Conservation (phyloP, 2,113 vertebrate genomes). For the Entosphenus tridentatus region DNA sequence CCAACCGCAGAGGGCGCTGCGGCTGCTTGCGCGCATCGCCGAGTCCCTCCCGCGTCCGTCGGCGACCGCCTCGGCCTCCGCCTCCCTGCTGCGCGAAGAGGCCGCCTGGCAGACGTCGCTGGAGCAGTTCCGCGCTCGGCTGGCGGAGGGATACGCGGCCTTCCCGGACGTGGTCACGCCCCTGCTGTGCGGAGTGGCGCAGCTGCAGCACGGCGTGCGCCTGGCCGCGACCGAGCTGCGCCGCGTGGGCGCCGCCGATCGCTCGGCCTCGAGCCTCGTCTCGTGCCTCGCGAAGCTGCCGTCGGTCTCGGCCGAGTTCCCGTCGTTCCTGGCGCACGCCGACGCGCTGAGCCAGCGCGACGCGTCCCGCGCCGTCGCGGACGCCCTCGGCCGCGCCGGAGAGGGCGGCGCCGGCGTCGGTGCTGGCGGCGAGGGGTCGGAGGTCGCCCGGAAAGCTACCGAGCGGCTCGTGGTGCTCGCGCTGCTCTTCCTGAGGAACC, state of each 20-base stretch:
- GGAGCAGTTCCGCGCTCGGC: conserved; percentile 44
- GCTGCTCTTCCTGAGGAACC: conserved; percentile 47
- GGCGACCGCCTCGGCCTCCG: background rate
- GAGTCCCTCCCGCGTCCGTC: conserved; percentile 21
- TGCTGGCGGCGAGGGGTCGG: conserved; percentile 10
- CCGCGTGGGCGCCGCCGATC: conserved; percentile 20
- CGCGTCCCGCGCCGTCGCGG: background rate
- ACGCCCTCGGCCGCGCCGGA: conserved; percentile 10
- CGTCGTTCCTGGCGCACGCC: conserved; percentile 44
- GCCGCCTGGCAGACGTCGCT: conserved; percentile 70
- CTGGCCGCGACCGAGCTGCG: conserved; percentile 49
- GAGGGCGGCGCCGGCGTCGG: conserved; percentile 12
- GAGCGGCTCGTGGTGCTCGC: conserved; percentile 47
- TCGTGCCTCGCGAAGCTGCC: conserved; percentile 47
- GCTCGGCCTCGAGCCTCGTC: conserved; percentile 25
- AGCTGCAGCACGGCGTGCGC: conserved; percentile 64
- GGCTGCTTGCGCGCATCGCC: conserved; percentile 44
- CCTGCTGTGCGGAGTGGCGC: conserved; percentile 42
- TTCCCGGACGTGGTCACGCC: conserved; percentile 52
- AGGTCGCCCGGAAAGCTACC: conserved; percentile 20
- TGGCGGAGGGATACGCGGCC: conserved; percentile 41
- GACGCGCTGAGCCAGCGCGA: conserved; percentile 39
- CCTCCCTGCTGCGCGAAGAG: conserved; percentile 54
- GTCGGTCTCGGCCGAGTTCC: conserved; percentile 25
- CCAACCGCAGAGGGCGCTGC: conserved; percentile 31